phyloP scores from a whole-genome alignment of 2,797 vertebrate species.

The Atherinosoma microstoma region DNA sequence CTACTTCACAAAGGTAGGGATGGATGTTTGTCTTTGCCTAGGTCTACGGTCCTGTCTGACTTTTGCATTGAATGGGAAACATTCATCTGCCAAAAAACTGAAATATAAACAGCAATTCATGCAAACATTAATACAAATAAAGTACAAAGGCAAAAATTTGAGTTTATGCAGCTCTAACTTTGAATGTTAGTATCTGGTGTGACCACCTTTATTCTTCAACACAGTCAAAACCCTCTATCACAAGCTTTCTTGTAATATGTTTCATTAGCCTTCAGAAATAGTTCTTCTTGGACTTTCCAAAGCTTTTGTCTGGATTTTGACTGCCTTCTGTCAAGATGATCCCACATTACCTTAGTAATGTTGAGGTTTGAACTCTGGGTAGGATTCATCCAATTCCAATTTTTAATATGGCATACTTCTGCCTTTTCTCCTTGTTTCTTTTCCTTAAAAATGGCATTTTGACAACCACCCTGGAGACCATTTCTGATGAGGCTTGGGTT shows the following conservation, averaged over 20 bases:
- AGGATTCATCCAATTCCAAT: background rate
- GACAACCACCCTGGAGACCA: no score
- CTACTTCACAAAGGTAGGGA: no score
- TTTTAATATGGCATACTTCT: no score
- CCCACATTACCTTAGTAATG: background rate
- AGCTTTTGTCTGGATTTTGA: background rate
- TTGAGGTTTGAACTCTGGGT: background rate
- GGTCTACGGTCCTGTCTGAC: background rate
- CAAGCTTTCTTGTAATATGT: background rate
- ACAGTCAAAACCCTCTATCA: background rate
- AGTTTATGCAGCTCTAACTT: no score
- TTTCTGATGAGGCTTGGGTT: no score
- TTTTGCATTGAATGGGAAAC: background rate
- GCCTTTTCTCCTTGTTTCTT: no score
- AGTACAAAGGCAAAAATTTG: no score
- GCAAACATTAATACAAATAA: no score
- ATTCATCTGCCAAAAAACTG: background rate
- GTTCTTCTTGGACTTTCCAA: background rate
- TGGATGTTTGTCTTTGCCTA: no score
- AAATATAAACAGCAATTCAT: background rate
- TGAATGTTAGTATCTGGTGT: background rate
- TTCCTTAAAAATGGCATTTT: no score
- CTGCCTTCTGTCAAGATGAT: background rate
- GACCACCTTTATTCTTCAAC: background rate
- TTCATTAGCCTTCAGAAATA: no score